phyloP scores from a whole-genome alignment of 2,797 vertebrate species.

The Acanthurus tractus region DNA sequence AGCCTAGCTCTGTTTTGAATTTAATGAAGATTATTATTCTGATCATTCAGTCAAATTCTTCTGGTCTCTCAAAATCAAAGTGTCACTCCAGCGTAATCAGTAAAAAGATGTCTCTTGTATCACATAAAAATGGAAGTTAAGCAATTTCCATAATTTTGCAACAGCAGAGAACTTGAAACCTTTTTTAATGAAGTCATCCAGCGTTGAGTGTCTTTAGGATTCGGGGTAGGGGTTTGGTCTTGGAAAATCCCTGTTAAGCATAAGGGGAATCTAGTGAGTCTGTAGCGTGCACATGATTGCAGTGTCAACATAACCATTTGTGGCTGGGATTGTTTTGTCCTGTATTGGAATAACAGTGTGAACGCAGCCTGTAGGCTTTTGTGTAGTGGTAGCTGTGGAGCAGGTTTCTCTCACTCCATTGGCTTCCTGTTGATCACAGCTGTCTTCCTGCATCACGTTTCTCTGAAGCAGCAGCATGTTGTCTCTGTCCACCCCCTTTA shows the following conservation, averaged over 20 bases:
- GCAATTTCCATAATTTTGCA: slow-evolving; percentile 8
- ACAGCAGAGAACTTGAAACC: slow-evolving; percentile 18
- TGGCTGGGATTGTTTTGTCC: slow-evolving; percentile 61
- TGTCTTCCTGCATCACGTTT: slow-evolving; percentile 53
- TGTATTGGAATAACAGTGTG: slow-evolving; percentile 35
- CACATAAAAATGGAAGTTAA: slow-evolving; percentile 15
- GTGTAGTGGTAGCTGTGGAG: slow-evolving; percentile 43
- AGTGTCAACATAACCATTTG: slow-evolving; percentile 91
- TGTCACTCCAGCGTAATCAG: slow-evolving; percentile 10
- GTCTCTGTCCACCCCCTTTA: slow-evolving; percentile 85
- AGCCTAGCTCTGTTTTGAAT: slow-evolving; percentile 20
- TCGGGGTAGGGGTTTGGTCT: neutral
- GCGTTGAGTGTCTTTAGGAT: neutral
- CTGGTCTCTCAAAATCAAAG: slow-evolving; percentile 9
- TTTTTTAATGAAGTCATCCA: slow-evolving; percentile 7
- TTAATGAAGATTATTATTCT: slow-evolving; percentile 24
- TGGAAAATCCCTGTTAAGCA: slow-evolving; percentile 12
- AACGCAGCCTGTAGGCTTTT: slow-evolving; percentile 70
- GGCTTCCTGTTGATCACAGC: slow-evolving; percentile 66
- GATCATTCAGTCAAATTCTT: slow-evolving; percentile 8
- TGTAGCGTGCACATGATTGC: slow-evolving; percentile 80
- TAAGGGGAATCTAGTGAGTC: slow-evolving; percentile 43
- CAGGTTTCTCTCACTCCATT: slow-evolving; percentile 41
- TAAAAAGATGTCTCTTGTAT: neutral
- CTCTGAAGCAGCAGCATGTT: slow-evolving; percentile 89